These are phyloP conservation scores for Auanema freiburgensis DNA, from an alignment of 2,888 invertebrate genomes.

Conservation along the genomic window DNA sequence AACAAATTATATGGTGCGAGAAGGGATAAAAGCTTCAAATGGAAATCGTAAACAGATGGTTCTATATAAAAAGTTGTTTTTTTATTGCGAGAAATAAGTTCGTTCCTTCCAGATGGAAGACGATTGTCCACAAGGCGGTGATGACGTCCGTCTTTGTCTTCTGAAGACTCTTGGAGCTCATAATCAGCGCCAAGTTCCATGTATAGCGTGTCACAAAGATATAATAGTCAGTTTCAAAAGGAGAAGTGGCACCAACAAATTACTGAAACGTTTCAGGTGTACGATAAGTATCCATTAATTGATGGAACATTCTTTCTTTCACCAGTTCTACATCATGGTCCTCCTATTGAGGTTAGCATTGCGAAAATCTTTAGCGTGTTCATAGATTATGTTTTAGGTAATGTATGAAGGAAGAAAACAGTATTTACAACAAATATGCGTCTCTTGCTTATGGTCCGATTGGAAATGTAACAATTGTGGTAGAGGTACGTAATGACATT, in stretches of 20 bases:
- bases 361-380: slow-evolving; percentile 1
- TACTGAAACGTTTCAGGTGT: slow-evolving; percentile 65
- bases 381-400: slow-evolving; percentile 7
- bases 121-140: slow-evolving; percentile 96
- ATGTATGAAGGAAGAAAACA: slow-evolving; percentile 33
- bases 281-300: slow-evolving; percentile 92
- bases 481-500: slow-evolving; percentile 14
- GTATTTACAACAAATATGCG: slow-evolving; percentile 44
- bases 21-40: too few relatives aligned
- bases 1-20: too few relatives aligned
- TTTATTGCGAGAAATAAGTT: too few relatives aligned
- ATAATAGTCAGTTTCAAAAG: slow-evolving; percentile 77
- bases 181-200: slow-evolving; percentile 78
- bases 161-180: slow-evolving; percentile 89
- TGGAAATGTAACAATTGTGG: slow-evolving; percentile 43
- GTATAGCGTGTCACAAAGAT: slow-evolving; percentile 74
- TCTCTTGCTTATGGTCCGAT: slow-evolving; percentile 40
- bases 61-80: too few relatives aligned
- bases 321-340: slow-evolving; percentile 71
- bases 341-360: slow-evolving; percentile 21
- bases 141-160: slow-evolving; percentile 93
- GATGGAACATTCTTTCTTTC: slow-evolving; percentile 98
- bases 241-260: not conserved
- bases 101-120: slow-evolving; percentile 83
- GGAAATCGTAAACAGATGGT: too few relatives aligned